Percentiles rank a stretch among this genome's conserved stretches.
Evolutionary conservation across 1,140 invertebrate genomes (phyloP).

Genomic region (Heterodera carotae): DNA sequence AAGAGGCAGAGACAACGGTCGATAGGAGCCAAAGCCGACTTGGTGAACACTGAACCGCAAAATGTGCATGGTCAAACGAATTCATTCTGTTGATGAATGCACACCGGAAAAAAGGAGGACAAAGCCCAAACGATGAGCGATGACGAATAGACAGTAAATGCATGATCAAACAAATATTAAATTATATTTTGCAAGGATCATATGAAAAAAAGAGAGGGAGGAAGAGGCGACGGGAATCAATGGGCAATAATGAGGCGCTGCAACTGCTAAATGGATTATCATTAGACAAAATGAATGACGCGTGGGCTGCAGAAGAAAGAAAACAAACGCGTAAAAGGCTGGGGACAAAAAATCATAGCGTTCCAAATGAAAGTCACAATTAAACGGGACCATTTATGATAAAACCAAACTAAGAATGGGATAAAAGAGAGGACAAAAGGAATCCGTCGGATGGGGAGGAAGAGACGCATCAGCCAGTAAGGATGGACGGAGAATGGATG

Average conservation of each 20-base stretch:
- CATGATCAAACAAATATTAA: too few species aligned
- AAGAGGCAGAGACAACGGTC: not conserved
- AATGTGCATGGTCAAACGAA: too few species aligned
- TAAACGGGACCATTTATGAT: too few species aligned
- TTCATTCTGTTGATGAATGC: not conserved
- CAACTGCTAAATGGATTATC: not conserved
- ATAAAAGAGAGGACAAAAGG: not conserved
- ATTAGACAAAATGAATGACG: not conserved
- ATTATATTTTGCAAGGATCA: too few species aligned
- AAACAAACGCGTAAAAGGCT: not conserved
- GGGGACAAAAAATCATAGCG: too few species aligned
- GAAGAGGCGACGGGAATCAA: not conserved
- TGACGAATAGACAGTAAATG: not conserved
- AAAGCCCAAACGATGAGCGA: not conserved
- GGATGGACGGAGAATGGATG: not conserved
- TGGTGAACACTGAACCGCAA: too few species aligned
- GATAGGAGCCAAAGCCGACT: too few species aligned
- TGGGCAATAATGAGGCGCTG: slow-evolving; percentile 1
- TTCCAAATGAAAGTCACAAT: too few species aligned
- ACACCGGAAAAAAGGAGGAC: not conserved
- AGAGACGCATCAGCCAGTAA: not conserved
- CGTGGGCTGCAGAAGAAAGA: not conserved
- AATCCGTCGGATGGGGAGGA: not conserved
- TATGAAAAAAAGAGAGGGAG: too few species aligned
- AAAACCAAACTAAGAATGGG: too few species aligned